Base-by-base conservation (phyloP, 2,888 invertebrate species). In the Electrophaes corylata region DNA sequence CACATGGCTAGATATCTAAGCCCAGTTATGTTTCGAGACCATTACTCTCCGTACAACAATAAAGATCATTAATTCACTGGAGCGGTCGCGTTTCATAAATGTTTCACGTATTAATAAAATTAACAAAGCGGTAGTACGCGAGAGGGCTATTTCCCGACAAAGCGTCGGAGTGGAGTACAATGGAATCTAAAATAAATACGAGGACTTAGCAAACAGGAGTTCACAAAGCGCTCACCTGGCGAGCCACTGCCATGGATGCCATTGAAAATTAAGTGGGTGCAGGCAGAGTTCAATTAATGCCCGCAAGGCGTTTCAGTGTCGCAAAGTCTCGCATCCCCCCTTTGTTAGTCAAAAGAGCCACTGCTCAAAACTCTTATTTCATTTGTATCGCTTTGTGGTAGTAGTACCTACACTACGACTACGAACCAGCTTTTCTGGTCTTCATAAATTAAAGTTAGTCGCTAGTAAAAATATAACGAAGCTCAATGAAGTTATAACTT, bases 71-170 rank as follows among this genome's bases (percentile, higher is more conserved):
- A 91, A 91, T 87, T 85, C 84, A 78, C 80, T 79, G 70, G 84
- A 79, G 89, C 86, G 87, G 90, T 85, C 79, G 85, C 78, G 87
- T 86, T 84, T 86, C 86, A 88, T 91, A 87, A 91, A 91, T 90
- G 90, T 91, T 91, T 91, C 84, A 91, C 84, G 84, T 88, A 90
- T 90, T 91, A 89, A 91, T 91, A 91, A 91, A 89, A 91, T 91
- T 91, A 90, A 91, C 91, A 91, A 91, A 90, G 89, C 85, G 77
- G 68, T 66, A 66, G 82, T 81, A 78, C 80, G 81, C 81, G 79
- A 78, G 84, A 84, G 86, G 88, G 88, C 87, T 86, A 88, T 88
- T 86, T 83, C 75, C 81, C 84, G 81, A 86, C 88, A 89, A 88
- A 90, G 88, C 87, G 84, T 83, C 69, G 82, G 84, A 83, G 81